Percentiles rank a stretch among this genome's conserved stretches.
Conservation (phyloP, 2,888 invertebrate species). For the Dilophus febrilis region DNA sequence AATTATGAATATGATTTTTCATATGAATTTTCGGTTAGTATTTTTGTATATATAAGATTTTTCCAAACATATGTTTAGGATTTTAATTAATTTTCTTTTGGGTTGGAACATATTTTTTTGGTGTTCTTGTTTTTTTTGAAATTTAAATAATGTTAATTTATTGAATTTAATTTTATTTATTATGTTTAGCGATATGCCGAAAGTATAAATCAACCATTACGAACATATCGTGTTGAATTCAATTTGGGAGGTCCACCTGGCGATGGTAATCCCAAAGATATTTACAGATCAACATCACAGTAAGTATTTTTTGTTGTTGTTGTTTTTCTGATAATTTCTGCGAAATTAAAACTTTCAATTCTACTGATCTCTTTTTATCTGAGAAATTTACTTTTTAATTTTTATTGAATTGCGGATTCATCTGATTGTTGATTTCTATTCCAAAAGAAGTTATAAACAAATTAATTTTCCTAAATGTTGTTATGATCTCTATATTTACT, state of each 20-base stretch:
- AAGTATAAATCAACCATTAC: conserved; percentile 30
- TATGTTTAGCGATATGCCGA: conserved; percentile 28
- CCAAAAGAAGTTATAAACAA: no score
- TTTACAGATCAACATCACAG: conserved; percentile 29
- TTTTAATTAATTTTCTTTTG: conserved; percentile 1
- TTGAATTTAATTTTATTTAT: conserved; percentile 6
- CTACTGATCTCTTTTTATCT: not conserved
- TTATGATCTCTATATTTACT: no score
- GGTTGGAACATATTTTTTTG: no score
- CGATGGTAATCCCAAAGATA: conserved; percentile 23
- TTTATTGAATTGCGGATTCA: no score
- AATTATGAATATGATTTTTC: conserved; percentile 43
- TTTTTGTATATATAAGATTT: not conserved
- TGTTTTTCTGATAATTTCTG: conserved; percentile 4
- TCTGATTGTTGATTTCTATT: no score
- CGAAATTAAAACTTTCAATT: not conserved
- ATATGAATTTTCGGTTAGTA: conserved; percentile 47
- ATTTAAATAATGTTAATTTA: no score
- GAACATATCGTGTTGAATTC: conserved; percentile 30
- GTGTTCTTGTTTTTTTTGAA: no score
- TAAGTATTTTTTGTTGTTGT: conserved; percentile 21
- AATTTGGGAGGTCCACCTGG: conserved; percentile 18
- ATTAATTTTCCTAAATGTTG: no score
- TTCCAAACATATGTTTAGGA: not conserved
- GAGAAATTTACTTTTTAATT: no score